Evolutionary conservation across 2,797 vertebrate genomes (phyloP).

Genomic region (Triplophysa bombifrons): DNA sequence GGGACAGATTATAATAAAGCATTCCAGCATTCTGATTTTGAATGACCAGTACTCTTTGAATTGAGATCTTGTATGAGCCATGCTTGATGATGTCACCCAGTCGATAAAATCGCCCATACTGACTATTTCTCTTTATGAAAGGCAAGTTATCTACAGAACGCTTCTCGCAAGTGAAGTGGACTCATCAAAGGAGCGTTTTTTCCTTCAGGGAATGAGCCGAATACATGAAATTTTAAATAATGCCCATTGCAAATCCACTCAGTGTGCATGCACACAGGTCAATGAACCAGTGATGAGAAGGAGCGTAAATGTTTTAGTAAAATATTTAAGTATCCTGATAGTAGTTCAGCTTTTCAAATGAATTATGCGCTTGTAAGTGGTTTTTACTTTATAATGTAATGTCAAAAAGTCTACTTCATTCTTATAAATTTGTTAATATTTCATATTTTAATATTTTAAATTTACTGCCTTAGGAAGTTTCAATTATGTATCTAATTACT

Average conservation of each 20-base stretch:
- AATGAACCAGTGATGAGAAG: no score
- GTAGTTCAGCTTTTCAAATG: no score
- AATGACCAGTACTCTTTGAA: background rate
- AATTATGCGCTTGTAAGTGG: no score
- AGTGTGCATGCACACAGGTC: background rate
- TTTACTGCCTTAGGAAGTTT: background rate
- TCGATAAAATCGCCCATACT: background rate
- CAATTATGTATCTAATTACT: no score
- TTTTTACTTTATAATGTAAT: no score
- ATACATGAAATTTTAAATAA: background rate
- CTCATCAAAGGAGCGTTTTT: background rate
- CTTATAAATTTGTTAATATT: background rate
- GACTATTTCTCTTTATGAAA: constrained; percentile 24
- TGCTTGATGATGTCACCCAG: background rate
- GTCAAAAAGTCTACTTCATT: no score
- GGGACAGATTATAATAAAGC: background rate
- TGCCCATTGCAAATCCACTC: background rate
- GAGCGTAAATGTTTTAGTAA: no score
- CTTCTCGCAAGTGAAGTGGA: background rate
- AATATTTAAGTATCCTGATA: no score
- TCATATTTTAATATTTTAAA: background rate
- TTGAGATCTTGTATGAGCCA: background rate
- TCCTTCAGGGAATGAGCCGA: background rate
- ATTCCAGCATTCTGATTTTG: background rate
- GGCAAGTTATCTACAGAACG: constrained; percentile 13